Evolutionary conservation across 30 jellyfish, hydroid and myxozoan genomes (phyloP), one percentile per base, ranked within the genome.

Genomic region (Turritopsis dohrnii): DNA sequence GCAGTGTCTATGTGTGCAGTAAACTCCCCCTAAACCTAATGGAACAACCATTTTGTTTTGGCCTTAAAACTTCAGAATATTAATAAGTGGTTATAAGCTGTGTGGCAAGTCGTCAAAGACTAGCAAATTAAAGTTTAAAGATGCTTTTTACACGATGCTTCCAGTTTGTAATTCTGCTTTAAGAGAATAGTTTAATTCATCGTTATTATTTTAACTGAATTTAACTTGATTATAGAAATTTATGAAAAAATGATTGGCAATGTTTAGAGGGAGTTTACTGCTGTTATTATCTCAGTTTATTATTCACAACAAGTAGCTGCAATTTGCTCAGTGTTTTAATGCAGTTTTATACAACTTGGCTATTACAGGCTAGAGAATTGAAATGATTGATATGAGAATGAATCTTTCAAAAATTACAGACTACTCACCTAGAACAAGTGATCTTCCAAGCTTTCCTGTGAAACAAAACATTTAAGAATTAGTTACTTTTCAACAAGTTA

Each of bases 391-490:
- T n/a, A n/a, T n/a, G n/a, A n/a, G n/a, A n/a, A n/a, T 41, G 60
- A 41, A 41, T 41, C 60, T 41, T 41, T 41, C 5, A 13, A 41
- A 41, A 41, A 13, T 13, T n/a, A n/a, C n/a, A n/a, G 13, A 41
- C 60, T 27, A 21, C 94, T 80, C 52, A 89, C 97, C 97, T 21
- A 90, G 92, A 20, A 90, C 86, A 4, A 90, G 83, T n/a, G 97
- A 90, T 71, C 97, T 41, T 21, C 97, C 97, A 31, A 90, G 95
- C 30, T 90, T 90, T 82, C 97, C 97, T 90, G 72, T 28, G 84
- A 84, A 28, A 21, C 25, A 30, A 23, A n/a, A 26, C 21, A 1
- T 79, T 25, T 0, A 24, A 16, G 22, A 29, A 23, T n/a, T 41
- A 41, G 60, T 41, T 3, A 41, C 13, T 13, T 41, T 41, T 41